Conservation (phyloP, 2,113 vertebrate species). For the Upupa epops region DNA sequence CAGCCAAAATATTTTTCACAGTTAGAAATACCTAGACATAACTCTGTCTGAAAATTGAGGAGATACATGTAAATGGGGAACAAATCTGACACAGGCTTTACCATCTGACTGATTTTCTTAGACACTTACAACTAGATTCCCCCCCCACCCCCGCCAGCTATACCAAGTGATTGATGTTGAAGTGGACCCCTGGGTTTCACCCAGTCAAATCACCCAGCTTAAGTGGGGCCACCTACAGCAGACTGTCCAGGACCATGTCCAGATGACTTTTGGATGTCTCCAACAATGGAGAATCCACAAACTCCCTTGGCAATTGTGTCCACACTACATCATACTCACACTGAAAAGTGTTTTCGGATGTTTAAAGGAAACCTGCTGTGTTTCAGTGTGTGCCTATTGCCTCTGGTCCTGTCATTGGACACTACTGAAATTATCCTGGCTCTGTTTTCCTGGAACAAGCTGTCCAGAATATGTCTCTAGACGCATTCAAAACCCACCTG, state of each 20-base stretch:
- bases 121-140: not conserved
- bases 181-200: not conserved
- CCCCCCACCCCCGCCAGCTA: accelerated
- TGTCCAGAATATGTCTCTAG: too few relatives aligned
- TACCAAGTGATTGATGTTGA: not conserved
- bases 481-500: too few relatives aligned
- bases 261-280: not conserved
- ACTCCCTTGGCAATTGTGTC: accelerated
- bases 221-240: not conserved
- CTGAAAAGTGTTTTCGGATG: not conserved
- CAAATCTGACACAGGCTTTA: not conserved
- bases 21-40: not conserved
- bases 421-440: accelerated
- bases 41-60: not conserved
- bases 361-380: not conserved
- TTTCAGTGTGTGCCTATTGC: not conserved
- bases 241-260: not conserved
- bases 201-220: not conserved
- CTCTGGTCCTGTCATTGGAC: not conserved
- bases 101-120: not conserved
- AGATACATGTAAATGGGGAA: not conserved
- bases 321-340: too few relatives aligned
- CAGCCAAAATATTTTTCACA: not conserved
- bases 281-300: not conserved
- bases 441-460: not conserved